These are phyloP conservation scores for Mobula birostris DNA, from an alignment of 2,113 vertebrate species.

Conservation along the genomic window DNA sequence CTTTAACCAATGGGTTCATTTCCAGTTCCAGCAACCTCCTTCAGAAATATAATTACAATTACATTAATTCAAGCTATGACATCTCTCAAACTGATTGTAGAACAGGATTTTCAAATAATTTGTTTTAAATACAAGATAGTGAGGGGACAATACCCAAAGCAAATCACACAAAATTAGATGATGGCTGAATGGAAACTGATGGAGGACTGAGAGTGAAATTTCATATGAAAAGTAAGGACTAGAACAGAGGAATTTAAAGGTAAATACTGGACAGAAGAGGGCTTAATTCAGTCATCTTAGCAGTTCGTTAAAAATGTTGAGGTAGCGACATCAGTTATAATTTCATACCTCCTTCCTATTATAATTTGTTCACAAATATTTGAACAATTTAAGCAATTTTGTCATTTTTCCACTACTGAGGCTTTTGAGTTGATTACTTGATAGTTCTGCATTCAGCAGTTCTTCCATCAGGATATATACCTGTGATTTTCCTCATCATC, in stretches of 20 bases:
- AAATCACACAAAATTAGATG: background rate
- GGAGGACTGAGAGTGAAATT: background rate
- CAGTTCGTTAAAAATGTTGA: background rate
- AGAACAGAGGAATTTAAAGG: background rate
- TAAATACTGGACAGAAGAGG: background rate
- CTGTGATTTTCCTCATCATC: background rate
- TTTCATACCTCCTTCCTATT: background rate
- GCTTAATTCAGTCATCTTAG: background rate
- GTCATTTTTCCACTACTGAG: background rate
- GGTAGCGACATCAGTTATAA: background rate
- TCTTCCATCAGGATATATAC: background rate
- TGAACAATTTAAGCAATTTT: background rate
- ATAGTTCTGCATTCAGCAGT: background rate
- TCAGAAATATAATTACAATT: background rate
- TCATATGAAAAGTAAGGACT: background rate
- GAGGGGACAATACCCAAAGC: background rate
- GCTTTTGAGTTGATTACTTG: background rate
- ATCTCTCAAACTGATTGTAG: background rate
- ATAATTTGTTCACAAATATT: background rate
- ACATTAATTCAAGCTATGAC: background rate
- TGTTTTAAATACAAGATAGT: background rate
- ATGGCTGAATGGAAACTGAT: background rate
- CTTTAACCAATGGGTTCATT: background rate
- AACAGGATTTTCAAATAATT: background rate
- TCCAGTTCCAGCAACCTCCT: background rate